phyloP scores from a whole-genome alignment of 2,888 invertebrate genomes.

The Limnephilus auricula region DNA sequence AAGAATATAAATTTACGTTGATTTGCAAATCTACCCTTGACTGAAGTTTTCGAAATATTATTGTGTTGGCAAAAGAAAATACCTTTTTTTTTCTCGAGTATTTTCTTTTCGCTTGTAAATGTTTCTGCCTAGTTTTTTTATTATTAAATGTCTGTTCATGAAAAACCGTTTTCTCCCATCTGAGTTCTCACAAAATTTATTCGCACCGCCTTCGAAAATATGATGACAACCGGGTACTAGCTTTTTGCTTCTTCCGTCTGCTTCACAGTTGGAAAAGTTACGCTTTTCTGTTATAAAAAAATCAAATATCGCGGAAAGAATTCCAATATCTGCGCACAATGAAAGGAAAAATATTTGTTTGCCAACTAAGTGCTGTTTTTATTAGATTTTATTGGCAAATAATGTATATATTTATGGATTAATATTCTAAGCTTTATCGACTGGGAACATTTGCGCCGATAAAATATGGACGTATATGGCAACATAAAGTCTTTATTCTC shows the following conservation, averaged over 20 bases:
- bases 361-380: not conserved
- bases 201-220: slow-evolving; percentile 60
- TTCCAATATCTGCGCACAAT: not conserved
- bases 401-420: not conserved
- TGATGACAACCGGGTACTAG: slow-evolving; percentile 56
- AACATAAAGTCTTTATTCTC: not conserved
- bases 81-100: slow-evolving; percentile 60
- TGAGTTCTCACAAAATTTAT: slow-evolving; percentile 58
- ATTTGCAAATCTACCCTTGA: slow-evolving; percentile 65
- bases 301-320: not conserved
- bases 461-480: not conserved
- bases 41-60: slow-evolving; percentile 62
- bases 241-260: slow-evolving; percentile 45
- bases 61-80: slow-evolving; percentile 64
- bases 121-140: slow-evolving; percentile 62
- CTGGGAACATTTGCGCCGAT: not conserved
- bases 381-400: not conserved
- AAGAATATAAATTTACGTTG: slow-evolving; percentile 66
- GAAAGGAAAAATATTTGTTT: not conserved
- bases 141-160: slow-evolving; percentile 62
- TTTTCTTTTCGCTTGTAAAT: slow-evolving; percentile 65
- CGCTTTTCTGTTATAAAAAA: slow-evolving; percentile 7
- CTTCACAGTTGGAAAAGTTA: slow-evolving; percentile 29
- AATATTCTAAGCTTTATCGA: not conserved
- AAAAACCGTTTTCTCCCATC: slow-evolving; percentile 55